Conservation (phyloP, 2,113 vertebrate species). For the Gopherus evgoodei region DNA sequence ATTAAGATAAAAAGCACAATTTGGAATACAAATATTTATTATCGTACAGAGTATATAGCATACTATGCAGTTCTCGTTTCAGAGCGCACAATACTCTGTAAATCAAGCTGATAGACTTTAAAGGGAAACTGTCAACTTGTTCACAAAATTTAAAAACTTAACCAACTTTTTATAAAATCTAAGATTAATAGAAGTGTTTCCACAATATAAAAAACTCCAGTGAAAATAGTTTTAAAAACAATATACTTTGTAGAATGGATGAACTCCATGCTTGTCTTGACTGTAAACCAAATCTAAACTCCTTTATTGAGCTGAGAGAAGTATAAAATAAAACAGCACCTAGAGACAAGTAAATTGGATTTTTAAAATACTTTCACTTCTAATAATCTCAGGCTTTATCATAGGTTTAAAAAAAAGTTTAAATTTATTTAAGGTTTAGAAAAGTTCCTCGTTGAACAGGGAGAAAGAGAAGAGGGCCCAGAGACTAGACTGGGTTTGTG, state of each 20-base stretch:
- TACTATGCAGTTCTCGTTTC: not conserved
- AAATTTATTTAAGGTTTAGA: not conserved
- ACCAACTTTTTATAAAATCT: not conserved
- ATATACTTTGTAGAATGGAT: not conserved
- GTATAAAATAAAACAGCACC: not conserved
- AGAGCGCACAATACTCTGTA: not conserved
- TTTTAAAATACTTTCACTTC: not conserved
- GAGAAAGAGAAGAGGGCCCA: not conserved
- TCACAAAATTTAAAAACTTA: not conserved
- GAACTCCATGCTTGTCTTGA: not conserved
- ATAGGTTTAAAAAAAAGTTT: not conserved
- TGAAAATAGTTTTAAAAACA: not conserved
- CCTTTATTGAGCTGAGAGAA: not conserved
- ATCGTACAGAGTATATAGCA: not conserved
- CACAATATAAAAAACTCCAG: not conserved
- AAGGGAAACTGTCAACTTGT: accelerated
- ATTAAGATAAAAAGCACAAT: not conserved
- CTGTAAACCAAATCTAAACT: not conserved
- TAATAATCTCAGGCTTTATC: not conserved
- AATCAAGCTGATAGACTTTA: not conserved
- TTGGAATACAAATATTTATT: not conserved
- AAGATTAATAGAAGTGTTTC: not conserved
- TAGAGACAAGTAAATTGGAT: not conserved
- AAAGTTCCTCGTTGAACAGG: not conserved
- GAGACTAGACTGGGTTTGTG: not conserved